A percentile compares a stretch with the other conserved stretches of the same genome.
Conservation (phyloP, 2,888 invertebrate species). For the Lithophane semibrunnea region DNA sequence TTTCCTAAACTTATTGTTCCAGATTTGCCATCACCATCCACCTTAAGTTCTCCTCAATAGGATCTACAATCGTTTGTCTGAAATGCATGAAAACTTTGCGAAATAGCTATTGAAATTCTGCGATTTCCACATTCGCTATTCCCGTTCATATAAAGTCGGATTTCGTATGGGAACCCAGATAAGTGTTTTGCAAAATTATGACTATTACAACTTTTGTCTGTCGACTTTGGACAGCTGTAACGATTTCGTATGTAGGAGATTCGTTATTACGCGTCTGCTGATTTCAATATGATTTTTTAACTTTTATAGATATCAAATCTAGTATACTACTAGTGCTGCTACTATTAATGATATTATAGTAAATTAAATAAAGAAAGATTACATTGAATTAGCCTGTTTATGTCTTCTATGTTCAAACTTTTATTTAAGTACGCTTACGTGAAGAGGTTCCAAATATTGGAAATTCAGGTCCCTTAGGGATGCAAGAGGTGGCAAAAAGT, state of each 20-base stretch:
- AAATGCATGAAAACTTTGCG: conserved; percentile 48
- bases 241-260: conserved; percentile 66
- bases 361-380: too few species aligned
- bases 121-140: conserved; percentile 68
- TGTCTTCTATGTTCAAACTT: too few species aligned
- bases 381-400: too few species aligned
- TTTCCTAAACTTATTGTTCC: conserved; percentile 65
- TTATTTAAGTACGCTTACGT: too few species aligned
- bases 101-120: conserved; percentile 68
- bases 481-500: too few species aligned
- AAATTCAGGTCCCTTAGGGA: background rate
- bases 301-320: background rate
- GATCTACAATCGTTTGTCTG: conserved; percentile 42
- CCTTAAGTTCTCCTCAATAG: conserved; percentile 47
- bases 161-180: conserved; percentile 53
- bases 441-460: background rate
- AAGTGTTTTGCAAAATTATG: conserved; percentile 53
- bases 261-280: conserved; percentile 34
- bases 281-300: conserved; percentile 1
- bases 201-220: conserved; percentile 70
- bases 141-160: conserved; percentile 61
- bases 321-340: too few species aligned
- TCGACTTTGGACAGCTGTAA: conserved; percentile 67
- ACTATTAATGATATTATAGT: too few species aligned
- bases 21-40: conserved; percentile 8